A percentile compares a stretch with the other conserved stretches of the same genome.
Evolutionary conservation across 2,797 vertebrate genomes (phyloP).

Genomic region (Liparis tanakae): DNA sequence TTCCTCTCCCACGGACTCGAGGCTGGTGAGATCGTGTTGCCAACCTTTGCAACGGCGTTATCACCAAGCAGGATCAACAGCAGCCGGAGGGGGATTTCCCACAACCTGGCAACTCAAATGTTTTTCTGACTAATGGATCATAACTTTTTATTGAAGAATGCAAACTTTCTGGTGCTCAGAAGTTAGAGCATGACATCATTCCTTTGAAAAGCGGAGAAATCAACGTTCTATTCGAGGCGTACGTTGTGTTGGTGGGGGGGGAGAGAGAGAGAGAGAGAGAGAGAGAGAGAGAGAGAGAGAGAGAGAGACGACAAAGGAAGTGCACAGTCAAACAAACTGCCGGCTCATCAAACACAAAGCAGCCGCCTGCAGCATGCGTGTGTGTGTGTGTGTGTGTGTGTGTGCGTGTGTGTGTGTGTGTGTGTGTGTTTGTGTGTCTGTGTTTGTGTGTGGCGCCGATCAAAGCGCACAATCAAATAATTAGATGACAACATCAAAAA

Average conservation of each 20-base stretch:
- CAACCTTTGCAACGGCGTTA: not conserved
- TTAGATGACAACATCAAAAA: conserved; percentile 69
- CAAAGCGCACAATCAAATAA: conserved; percentile 78
- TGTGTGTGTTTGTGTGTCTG: conserved; percentile 7
- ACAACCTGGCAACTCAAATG: not conserved
- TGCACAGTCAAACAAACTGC: conserved; percentile 22
- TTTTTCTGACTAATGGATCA: not conserved
- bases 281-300: not conserved
- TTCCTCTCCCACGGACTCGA: not conserved
- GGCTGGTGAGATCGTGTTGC: not conserved
- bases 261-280: not conserved
- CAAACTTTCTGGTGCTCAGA: not conserved
- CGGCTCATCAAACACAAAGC: conserved; percentile 56
- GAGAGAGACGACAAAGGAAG: conserved; percentile 35
- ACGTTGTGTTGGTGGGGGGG: not conserved
- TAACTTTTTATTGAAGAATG: not conserved
- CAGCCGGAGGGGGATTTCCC: no score
- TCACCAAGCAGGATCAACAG: not conserved
- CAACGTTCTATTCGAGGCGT: not conserved
- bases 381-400: no score
- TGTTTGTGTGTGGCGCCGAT: conserved; percentile 46
- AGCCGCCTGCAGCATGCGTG: conserved; percentile 54
- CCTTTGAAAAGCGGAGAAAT: not conserved
- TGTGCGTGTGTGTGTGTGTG: no score
- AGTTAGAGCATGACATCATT: not conserved